Evolutionary conservation across 2,113 vertebrate genomes (phyloP).

Genomic region (Python bivittatus): DNA sequence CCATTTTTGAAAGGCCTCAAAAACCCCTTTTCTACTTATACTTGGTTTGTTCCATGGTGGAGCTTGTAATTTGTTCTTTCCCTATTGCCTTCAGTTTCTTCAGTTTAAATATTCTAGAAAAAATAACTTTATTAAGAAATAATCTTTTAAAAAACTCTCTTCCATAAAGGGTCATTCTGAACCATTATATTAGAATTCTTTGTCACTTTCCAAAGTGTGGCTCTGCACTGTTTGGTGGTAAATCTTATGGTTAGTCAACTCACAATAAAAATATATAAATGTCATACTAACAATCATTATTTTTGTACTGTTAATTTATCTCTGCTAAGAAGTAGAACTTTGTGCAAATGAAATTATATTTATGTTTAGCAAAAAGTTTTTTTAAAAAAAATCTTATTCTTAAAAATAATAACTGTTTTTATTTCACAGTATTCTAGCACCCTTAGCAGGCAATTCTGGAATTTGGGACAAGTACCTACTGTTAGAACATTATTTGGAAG

Average conservation of each 20-base stretch:
- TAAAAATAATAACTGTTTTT: slow-evolving; percentile 37
- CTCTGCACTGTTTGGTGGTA: not conserved
- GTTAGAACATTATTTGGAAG: slow-evolving; percentile 3
- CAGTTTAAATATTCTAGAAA: not conserved
- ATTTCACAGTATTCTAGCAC: slow-evolving; percentile 46
- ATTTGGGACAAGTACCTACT: slow-evolving; percentile 31
- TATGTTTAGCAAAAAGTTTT: not conserved
- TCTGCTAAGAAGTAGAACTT: not conserved
- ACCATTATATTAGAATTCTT: not conserved
- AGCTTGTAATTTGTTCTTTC: not conserved
- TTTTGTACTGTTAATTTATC: not conserved
- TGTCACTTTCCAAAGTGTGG: not conserved
- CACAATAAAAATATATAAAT: not conserved
- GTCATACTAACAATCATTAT: not conserved
- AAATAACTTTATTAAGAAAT: not conserved
- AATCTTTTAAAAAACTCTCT: not conserved
- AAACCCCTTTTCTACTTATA: not conserved
- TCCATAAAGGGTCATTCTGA: not conserved
- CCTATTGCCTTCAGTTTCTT: not conserved
- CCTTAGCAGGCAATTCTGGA: slow-evolving; percentile 32
- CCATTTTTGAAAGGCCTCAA: not conserved
- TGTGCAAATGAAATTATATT: not conserved
- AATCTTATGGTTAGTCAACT: not conserved
- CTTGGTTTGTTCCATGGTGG: not conserved
- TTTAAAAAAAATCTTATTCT: not conserved